Base-by-base conservation (phyloP, 2,113 vertebrate genomes). In the Globicephala melas region DNA sequence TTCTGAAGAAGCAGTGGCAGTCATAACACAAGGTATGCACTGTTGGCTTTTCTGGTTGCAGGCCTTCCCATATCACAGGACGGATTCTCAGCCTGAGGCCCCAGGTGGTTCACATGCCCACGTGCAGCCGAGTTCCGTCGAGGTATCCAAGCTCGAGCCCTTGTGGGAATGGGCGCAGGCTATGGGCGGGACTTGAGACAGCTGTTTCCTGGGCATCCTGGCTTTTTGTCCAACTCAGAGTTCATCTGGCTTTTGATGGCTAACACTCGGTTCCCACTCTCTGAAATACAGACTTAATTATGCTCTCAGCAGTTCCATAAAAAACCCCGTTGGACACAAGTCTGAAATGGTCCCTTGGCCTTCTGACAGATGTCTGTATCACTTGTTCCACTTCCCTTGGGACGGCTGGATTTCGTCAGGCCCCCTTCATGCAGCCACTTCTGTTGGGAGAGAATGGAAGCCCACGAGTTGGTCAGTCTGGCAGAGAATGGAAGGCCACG, bases 321-420 rank as follows among this genome's bases (percentile, higher is more conserved):
- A 91, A 60, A 26, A 17, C 31, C 18, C 44, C 17, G 0, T 14
- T 2, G 12, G 55, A n/a, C 26, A 2, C 3, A 17, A 38, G n/a
- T 38, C 84, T 23, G n/a, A 31, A 58, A 3, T 10, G 21, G 25
- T 3, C 83, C 53, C n/a, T 73, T 18, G 74, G 73, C 94, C 92
- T 90, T 28, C 87, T 14, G 67, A 89, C 90, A 88, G 95, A 21
- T 11, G 23, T n/a, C 97, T 88, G 7, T 31, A 90, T 93, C 47
- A 2, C 50, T 83, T 12, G 18, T 33, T 58, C 71, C 26, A 0
- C 70, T 79, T 44, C 47, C 82, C 20, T 25, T 47, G 36, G 89
- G 86, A 53, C 0, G 14, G 7, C 26, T 86, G 28, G 82, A 26
- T 53, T 36, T 60, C 65, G 21, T 33, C 21, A 11, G 86, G 36